Conservation (phyloP, 2,888 invertebrate genomes). For the Drosophila vallismaia region DNA sequence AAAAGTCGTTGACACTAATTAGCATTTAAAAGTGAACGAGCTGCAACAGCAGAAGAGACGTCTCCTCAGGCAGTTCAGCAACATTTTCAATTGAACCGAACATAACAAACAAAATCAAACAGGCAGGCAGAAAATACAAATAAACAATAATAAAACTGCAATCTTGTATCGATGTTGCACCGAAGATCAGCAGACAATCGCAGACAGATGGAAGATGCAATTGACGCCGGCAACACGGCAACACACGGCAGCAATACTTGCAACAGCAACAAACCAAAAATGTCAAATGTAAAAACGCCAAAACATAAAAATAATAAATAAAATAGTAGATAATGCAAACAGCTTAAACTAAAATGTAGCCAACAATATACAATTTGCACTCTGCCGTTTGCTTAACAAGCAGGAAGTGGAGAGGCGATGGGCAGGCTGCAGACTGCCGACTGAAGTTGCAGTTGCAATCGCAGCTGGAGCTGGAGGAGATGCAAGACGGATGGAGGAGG, state of each 20-base stretch:
- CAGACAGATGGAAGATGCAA: constrained; percentile 42
- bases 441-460: constrained; percentile 27
- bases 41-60: constrained; percentile 21
- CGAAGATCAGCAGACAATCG: constrained; percentile 25
- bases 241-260: background rate
- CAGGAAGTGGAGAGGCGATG: constrained; percentile 67
- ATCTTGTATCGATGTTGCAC: constrained; percentile 31
- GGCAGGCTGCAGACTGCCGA: constrained; percentile 55
- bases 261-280: constrained; percentile 62
- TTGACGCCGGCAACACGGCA: constrained; percentile 33
- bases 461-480: constrained; percentile 40
- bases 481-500: constrained; percentile 1
- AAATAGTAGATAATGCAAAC: constrained; percentile 37
- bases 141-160: constrained; percentile 73
- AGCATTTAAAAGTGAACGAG: constrained; percentile 64
- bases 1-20: constrained; percentile 74
- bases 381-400: constrained; percentile 73
- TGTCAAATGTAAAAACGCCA: constrained; percentile 74
- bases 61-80: constrained; percentile 18
- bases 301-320: constrained; percentile 7
- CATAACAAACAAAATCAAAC: constrained; percentile 47
- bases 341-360: constrained; percentile 37
- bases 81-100: constrained; percentile 54
- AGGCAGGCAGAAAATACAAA: constrained; percentile 51
- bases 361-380: constrained; percentile 52